Base-by-base conservation (phyloP, 2,888 invertebrate genomes). In the Eugnorisma glareosa region DNA sequence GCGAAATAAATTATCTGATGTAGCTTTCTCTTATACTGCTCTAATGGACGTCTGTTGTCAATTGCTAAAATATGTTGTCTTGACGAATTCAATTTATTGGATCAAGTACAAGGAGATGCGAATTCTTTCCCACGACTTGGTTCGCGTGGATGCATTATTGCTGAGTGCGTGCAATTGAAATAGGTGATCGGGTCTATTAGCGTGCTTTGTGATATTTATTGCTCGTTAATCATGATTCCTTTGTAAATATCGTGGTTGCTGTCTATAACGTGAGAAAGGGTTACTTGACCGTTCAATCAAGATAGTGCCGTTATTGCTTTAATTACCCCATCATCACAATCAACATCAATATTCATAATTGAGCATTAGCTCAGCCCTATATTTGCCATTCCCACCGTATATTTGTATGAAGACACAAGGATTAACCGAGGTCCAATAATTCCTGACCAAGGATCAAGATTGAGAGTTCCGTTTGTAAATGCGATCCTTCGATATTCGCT, bases 401-500 rank as follows among this genome's bases (percentile, higher is more conserved):
- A 48, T 81, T 59, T 68, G 67, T 81, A 80, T 83, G 83, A 84
- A 85, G 91, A 90, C 91, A 90, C 90, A 91, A 90, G 92, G 91
- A 92, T 91, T 91, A 92, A 92, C 89, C 88, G 87, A 88, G 88
- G 87, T 89, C 90, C 90, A 92, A 94, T 95, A 94, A 94, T 92
- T 94, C 93, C 91, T 93, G 93, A 90, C 91, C 95, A 93, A 93
- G 94, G 93, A 96, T 93, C 96, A 95, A 95, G 96, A 96, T 95
- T 91, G 93, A 94, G 92, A 91, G 94, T 94, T 95, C 95, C 94
- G 93, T 91, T 94, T 93, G 93, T 93, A 93, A 94, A 95, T 94
- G 92, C 94, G 94, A 94, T 94, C 94, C 94, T 94, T 94, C 94
- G 95, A 95, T 95, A 94, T 94, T 94, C 95, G 89, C 94, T 95